Evolutionary conservation across 2,113 vertebrate genomes (phyloP), one percentile per base, ranked within the genome.

Genomic region (Toxostoma redivivum): DNA sequence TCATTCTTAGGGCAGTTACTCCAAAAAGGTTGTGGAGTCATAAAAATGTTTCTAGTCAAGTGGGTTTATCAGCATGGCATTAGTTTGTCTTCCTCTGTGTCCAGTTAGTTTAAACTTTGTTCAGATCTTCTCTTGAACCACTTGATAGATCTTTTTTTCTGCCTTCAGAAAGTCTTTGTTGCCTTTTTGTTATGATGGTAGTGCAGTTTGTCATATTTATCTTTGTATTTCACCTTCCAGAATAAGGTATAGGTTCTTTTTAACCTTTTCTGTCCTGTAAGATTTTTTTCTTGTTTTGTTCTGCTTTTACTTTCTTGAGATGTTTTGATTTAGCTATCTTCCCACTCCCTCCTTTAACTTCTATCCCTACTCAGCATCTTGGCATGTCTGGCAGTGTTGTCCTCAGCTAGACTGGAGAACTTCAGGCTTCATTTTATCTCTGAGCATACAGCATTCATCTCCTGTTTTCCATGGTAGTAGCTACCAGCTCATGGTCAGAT

Each of bases 401-500:
- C 51, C 24, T 54, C 23, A 56, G 62, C n/a, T 33, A 30, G 33
- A 38, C 35, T 18, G 27, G 67, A 72, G 64, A 69, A n/a, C 24
- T 72, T 67, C 22, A 33, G 72, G 44, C 21, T 92, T 74, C 25
- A 80, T 86, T 93, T 81, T 12, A 15, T 53, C 45, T 77, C 44
- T 47, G 31, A 83, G 27, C 44, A 25, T 7, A 5, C 54, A 64
- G 45, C 38, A 14, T 50, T 88, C 74, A 57, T 3, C 19, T 90
- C 3, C 70, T n/a, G 48, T 67, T 81, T 82, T 79, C 57, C 14
- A 5, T 25, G 14, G 24, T 8, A 28, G 2, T 16, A 35, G 6
- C 23, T 35, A 5, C 35, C 40, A 69, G 0, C 9, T 54, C 30
- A 17, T 13, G 48, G 38, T 35, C 44, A 69, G 23, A 20, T 0